Percentiles rank a stretch among this genome's conserved stretches.
These are phyloP conservation scores for Drosophila virilis DNA, from an alignment of 1,140 invertebrate species.

Conservation along the genomic window DNA sequence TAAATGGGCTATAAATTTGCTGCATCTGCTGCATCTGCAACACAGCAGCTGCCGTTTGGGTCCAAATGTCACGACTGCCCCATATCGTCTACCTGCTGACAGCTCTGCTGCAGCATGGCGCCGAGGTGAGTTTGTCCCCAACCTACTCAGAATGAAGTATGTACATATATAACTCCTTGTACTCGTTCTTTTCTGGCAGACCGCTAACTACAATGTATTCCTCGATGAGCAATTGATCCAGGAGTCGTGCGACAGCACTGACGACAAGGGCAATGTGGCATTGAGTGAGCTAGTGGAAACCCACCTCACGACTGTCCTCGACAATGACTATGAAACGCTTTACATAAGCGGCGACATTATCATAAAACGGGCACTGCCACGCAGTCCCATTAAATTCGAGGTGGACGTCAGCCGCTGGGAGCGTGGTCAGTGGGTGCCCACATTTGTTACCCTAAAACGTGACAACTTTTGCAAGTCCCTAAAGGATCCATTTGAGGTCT, in stretches of 20 bases:
- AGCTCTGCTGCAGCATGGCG: constrained; percentile 9
- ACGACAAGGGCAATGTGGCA: constrained; percentile 22
- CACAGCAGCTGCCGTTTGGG: neutral
- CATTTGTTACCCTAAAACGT: constrained; percentile 24
- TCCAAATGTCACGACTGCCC: constrained; percentile 18
- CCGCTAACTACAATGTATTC: constrained; percentile 37
- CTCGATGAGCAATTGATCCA: constrained; percentile 38
- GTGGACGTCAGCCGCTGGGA: constrained; percentile 38
- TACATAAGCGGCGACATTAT: constrained; percentile 36
- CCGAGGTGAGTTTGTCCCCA: neutral
- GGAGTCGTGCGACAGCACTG: constrained; percentile 16
- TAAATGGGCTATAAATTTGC: constrained; percentile 49
- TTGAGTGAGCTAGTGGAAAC: constrained; percentile 42
- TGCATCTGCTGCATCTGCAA: constrained; percentile 8
- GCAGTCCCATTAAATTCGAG: constrained; percentile 30
- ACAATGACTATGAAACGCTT: constrained; percentile 41
- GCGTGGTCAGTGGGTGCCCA: constrained; percentile 48
- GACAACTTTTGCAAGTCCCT: constrained; percentile 43
- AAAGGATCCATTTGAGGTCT: constrained; percentile 39
- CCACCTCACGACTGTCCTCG: constrained; percentile 2
- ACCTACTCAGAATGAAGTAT: no score
- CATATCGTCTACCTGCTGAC: neutral
- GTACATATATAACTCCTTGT: no score
- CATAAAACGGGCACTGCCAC: constrained; percentile 9
- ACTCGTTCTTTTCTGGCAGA: constrained; percentile 9